phyloP scores from a whole-genome alignment of 1,140 invertebrate species.

The Colletes latitarsis region DNA sequence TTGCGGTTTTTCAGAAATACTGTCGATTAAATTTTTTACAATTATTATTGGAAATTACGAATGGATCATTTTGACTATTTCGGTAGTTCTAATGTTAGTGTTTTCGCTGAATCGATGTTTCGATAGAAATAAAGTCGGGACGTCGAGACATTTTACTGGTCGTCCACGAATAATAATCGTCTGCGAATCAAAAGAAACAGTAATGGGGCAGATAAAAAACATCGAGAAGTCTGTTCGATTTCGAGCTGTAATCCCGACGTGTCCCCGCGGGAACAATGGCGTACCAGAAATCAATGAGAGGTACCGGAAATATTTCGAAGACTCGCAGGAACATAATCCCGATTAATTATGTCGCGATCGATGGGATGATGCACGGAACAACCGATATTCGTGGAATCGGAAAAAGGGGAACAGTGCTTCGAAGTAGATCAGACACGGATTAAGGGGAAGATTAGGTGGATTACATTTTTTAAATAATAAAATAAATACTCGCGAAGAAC shows the following conservation, averaged over 20 bases:
- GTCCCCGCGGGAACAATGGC: background rate
- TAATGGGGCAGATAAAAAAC: background rate
- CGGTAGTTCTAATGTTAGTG: too few species aligned
- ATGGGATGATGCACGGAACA: background rate
- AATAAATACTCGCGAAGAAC: too few species aligned
- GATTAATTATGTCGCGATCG: constrained; percentile 16
- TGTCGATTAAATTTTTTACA: too few species aligned
- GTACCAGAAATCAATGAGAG: background rate
- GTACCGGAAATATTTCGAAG: background rate
- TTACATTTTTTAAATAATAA: too few species aligned
- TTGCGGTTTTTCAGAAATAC: too few species aligned
- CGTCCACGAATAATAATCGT: background rate
- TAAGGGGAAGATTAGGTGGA: too few species aligned
- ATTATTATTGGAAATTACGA: too few species aligned
- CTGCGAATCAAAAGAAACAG: background rate
- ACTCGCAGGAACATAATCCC: background rate
- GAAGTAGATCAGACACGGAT: background rate
- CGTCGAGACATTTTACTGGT: background rate
- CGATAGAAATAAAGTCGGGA: background rate
- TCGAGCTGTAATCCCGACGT: constrained; percentile 3
- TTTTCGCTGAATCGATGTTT: too few species aligned
- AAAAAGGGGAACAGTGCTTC: background rate
- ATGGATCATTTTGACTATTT: too few species aligned
- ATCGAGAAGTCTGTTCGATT: constrained; percentile 8
- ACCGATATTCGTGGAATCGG: too few species aligned